Base-by-base conservation (phyloP, 2,797 vertebrate genomes). In the Spatula versicolor region DNA sequence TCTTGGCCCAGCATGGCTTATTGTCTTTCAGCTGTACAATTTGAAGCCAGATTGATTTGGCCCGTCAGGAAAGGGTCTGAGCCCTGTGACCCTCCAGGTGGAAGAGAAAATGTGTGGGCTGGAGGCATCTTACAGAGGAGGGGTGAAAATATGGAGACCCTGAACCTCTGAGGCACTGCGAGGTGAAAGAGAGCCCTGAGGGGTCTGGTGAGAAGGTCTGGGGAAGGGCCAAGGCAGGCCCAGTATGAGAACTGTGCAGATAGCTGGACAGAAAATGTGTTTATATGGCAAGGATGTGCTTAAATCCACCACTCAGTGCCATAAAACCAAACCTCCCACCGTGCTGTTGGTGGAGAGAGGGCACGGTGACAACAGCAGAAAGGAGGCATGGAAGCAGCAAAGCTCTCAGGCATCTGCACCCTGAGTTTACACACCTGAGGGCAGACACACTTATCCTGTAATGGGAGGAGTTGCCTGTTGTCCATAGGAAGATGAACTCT, bases 291-390 rank as follows among this genome's bases (percentile, higher is more conserved):
- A 37, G 22, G 8, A 15, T 91, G 41, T 91, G 91, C 83, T 95
- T 68, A 80, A 95, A 79, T 84, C 63, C 14, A 16, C 60, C 60
- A 59, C 30, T 67, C 8, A 19, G 18, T 78, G 67, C 62, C 72
- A 26, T 84, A 82, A 90, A 94, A 92, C 39, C 59, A 91, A 95
- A 82, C 83, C 71, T 91, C 77, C 88, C 71, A 78, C 60, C 30
- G 6, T 0, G 6, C 39, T 50, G 35, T 43, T 54, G 21, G 10
- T 64, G 71, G 21, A 67, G 41, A 83, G 31, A 13, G 41, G 48
- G 6, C 63, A 75, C 9, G 5, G 20, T 23, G 26, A 45, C 56
- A 89, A 31, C 79, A 77, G 71, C 69, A 63, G 56, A 82, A 76
- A 77, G 35, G 28, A 67, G 39, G 6, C 35, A 74, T n/a, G 18